Base-by-base conservation (phyloP, 64 coral and sea anemone species). In the Actinia equina region DNA sequence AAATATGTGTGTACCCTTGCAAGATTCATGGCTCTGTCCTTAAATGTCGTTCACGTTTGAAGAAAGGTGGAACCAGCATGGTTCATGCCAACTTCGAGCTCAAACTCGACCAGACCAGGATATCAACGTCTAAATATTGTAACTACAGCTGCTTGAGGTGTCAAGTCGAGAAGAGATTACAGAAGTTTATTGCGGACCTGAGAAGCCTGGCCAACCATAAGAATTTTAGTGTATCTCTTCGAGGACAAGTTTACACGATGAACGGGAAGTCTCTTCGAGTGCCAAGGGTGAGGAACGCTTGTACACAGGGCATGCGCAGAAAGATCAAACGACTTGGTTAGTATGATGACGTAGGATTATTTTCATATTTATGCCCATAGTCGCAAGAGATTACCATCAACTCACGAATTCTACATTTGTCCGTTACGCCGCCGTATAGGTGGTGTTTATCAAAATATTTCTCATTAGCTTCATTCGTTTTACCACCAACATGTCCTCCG, bases 131-230 rank as follows among this genome's bases (percentile, higher is more conserved):
- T 30, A 79, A 85, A 22, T 77, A 67, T 9, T 97, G 94, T 59
- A 97, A 97, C n/a, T 44, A 82, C 67, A 90, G 84, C 42, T 97
- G 94, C 55, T 19, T 87, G 52, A 88, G 89, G 6, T 97, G 94
- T 13, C 84, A 93, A 82, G 71, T 97, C 27, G 94, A 97, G 18
- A 87, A 91, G 51, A 82, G 88, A 57, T 61, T 97, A 14, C 78
- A 87, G 26, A 95, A 64, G 20, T 89, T 95, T 25, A 89, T 95
- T 25, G 51, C 64, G 2, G 94, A 86, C 12, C 62, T 95, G 64
- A 87, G 94, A 52, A 84, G 17, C 7, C 77, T 93, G 25, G 84
- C 87, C 3, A 67, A 56, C 20, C 89, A 76, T 26, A 51, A 83
- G 22, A 92, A 90, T n/a, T 86, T 95, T 2, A 95, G 93, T 44